These are phyloP conservation scores for Ictidomys tridecemlineatus DNA, from an alignment of 2,113 vertebrate genomes.

Conservation along the genomic window DNA sequence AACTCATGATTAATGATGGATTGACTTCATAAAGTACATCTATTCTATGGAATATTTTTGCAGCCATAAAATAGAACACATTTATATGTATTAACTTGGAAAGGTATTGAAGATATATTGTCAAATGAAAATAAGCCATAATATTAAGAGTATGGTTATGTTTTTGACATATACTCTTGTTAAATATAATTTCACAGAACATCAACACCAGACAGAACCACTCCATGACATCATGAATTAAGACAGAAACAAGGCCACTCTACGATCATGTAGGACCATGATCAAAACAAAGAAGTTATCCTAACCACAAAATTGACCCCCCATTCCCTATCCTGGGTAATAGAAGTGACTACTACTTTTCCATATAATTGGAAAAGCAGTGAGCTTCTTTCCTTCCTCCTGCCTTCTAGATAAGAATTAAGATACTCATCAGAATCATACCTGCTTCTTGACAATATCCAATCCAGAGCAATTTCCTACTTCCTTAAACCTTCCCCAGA, in stretches of 20 bases:
- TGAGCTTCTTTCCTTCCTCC: background rate
- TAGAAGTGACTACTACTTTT: background rate
- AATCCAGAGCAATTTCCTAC: background rate
- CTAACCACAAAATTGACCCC: background rate
- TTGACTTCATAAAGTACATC: background rate
- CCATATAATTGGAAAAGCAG: no score
- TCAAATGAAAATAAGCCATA: slow-evolving; percentile 42
- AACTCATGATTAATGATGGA: background rate
- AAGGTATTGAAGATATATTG: background rate
- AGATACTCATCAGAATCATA: background rate
- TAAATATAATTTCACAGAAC: background rate
- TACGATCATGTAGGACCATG: background rate
- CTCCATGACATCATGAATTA: background rate
- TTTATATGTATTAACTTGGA: background rate
- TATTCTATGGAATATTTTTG: background rate
- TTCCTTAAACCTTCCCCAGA: background rate
- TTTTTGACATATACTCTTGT: background rate
- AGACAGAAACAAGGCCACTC: background rate
- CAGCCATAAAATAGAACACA: background rate
- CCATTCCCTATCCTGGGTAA: background rate
- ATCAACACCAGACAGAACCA: background rate
- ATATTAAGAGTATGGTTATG: background rate
- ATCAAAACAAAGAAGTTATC: background rate
- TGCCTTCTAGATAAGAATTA: background rate
- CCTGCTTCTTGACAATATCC: background rate